Conservation (phyloP, 2,797 vertebrate genomes). For the Malacoraja senta region DNA sequence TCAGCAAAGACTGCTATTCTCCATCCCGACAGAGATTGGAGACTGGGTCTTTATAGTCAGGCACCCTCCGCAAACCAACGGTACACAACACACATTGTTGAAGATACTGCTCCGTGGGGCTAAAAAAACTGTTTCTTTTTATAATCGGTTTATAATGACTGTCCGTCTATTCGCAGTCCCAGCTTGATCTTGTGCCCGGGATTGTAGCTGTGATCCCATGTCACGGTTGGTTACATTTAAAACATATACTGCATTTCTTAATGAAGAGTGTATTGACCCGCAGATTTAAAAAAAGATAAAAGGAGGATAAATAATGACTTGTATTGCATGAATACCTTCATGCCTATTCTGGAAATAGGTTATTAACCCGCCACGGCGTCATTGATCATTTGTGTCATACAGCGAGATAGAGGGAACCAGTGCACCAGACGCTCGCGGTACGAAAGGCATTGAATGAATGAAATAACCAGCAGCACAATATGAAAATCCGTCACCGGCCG, state of each 20-base stretch:
- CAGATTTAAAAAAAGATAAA: no score
- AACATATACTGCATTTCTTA: background rate
- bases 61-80: background rate
- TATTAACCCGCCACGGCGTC: background rate
- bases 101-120: no score
- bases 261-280: background rate
- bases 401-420: background rate
- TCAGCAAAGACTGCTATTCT: background rate
- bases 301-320: background rate
- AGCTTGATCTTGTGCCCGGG: background rate
- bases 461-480: background rate
- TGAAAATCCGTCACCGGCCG: slow-evolving; percentile 16
- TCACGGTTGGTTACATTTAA: background rate
- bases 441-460: slow-evolving; percentile 24
- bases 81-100: background rate
- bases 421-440: background rate
- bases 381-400: background rate
- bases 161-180: slow-evolving; percentile 2
- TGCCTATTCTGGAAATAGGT: background rate
- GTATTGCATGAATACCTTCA: background rate
- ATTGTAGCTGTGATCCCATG: background rate
- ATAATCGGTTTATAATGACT: background rate
- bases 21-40: background rate
- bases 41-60: background rate
- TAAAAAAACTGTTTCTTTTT: background rate